Evolutionary conservation across 2,797 vertebrate species (phyloP).

Genomic region (Rhodeus uyekii): DNA sequence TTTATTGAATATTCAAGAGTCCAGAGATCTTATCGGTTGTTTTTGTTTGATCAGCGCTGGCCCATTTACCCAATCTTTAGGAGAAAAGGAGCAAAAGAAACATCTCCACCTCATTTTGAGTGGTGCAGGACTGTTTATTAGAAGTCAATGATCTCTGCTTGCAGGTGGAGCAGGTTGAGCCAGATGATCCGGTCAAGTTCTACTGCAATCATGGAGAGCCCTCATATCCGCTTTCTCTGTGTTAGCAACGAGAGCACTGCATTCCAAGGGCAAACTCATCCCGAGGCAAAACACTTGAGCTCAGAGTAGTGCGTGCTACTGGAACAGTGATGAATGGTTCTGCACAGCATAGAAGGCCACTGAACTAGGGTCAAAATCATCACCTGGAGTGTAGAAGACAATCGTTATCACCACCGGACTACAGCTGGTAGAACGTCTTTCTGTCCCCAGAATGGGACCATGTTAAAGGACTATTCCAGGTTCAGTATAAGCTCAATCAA

Average conservation of each 20-base stretch:
- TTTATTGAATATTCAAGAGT: constrained; percentile 40
- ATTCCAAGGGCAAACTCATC: constrained; percentile 18
- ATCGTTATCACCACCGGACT: not conserved
- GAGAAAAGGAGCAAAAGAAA: constrained; percentile 61
- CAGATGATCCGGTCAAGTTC: constrained; percentile 29
- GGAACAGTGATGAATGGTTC: constrained; percentile 18
- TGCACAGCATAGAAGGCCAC: not conserved
- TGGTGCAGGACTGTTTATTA: constrained; percentile 33
- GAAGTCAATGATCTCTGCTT: constrained; percentile 34
- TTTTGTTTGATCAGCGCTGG: constrained; percentile 64
- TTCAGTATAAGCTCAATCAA: not conserved
- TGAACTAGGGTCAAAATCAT: constrained; percentile 19
- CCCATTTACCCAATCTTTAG: constrained; percentile 66
- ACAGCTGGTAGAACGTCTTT: not conserved
- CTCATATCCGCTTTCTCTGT: constrained; percentile 29
- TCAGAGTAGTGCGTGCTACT: constrained; percentile 7
- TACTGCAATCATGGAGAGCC: constrained; percentile 34
- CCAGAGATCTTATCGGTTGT: constrained; percentile 64
- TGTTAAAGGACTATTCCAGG: not conserved
- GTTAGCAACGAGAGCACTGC: not conserved
- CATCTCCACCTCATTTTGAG: constrained; percentile 51
- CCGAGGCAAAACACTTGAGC: constrained; percentile 20
- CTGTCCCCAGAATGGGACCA: not conserved
- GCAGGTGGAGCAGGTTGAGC: constrained; percentile 34
- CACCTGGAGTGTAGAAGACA: not conserved